Base-by-base conservation (phyloP, 2,113 vertebrate species). In the Nannobrachium achirus region DNA sequence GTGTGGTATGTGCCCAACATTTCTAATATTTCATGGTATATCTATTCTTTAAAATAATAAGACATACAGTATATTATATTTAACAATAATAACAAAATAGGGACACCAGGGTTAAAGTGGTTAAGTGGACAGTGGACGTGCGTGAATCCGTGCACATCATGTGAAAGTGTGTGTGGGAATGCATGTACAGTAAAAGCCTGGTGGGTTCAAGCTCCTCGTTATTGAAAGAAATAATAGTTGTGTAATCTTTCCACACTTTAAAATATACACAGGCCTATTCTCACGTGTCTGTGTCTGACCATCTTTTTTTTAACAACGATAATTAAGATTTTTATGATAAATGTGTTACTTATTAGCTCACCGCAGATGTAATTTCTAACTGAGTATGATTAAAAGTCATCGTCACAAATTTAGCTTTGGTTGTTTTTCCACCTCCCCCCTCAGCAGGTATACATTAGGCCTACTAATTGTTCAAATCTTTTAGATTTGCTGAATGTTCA, bases 231-330 rank as follows among this genome's bases (percentile, higher is more conserved):
- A 79, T 69, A 79, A 52, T 73, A 76, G 75, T 66, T 66, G 45
- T 79, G 78, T 60, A 78, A 66, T 79, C 68, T 65, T 42, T 73
- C 44, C 19, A 4, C 49, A 62, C 42, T 10, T 15, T 46, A 67
- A 80, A 65, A 83, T 80, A 71, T 19, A 71, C 76, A 78, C n/a
- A n/a, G n/a, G n/a, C n/a, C 18, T 20, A 68, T 52, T 79, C 70
- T 56, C 39, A 41, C 1, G 33, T 38, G 65, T 13, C 10, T 69
- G 16, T n/a, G n/a, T n/a, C 38, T 25, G 25, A 25, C 56, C 41
- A 10, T 66, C 59, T 48, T 58, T 14, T 57, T 33, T 33, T 67
- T 48, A 71, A 68, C 57, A 57, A 64, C 67, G 68, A 66, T 75
- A 73, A 85, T 82, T 66, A 66, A 62, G 59, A 61, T 73, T 73